A percentile compares a stretch with the other conserved stretches of the same genome.
These are phyloP conservation scores for Brachystomella parvula DNA, from an alignment of 1,140 invertebrate genomes.

Conservation along the genomic window DNA sequence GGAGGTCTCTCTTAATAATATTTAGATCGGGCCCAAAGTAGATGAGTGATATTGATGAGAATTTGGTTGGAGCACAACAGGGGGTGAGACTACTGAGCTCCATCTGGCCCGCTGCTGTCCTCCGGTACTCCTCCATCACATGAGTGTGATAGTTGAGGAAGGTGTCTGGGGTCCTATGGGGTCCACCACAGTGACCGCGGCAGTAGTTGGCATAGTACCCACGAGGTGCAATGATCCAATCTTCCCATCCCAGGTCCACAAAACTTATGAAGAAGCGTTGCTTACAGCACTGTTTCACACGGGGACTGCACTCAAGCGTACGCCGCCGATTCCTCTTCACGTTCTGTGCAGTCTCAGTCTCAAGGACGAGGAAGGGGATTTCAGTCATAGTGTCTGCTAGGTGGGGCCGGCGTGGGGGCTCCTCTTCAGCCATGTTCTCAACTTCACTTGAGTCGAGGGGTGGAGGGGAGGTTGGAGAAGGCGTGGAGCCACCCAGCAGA, in stretches of 20 bases:
- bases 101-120: slow-evolving; percentile 52
- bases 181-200: slow-evolving; percentile 70
- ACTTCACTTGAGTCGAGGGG: neutral
- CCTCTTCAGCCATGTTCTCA: neutral
- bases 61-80: slow-evolving; percentile 88
- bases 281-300: slow-evolving; percentile 75
- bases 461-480: neutral
- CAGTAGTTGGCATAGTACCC: slow-evolving; percentile 90
- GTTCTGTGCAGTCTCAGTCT: slow-evolving; percentile 56
- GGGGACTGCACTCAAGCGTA: slow-evolving; percentile 69
- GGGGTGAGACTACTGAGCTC: slow-evolving; percentile 64
- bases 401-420: neutral
- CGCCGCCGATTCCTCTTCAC: slow-evolving; percentile 59
- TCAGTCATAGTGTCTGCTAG: slow-evolving; percentile 31
- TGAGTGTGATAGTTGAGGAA: slow-evolving; percentile 80
- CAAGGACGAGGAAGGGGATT: slow-evolving; percentile 63
- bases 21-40: slow-evolving; percentile 84
- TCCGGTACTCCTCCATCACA: slow-evolving; percentile 77
- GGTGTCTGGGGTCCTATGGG: slow-evolving; percentile 67
- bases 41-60: slow-evolving; percentile 83
- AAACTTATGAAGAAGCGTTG: slow-evolving; percentile 85
- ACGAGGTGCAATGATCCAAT: slow-evolving; percentile 38
- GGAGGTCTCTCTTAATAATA: slow-evolving; percentile 86
- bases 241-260: slow-evolving; percentile 79
- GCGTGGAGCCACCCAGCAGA: slow-evolving; percentile 37